A percentile compares a stretch with the other conserved stretches of the same genome.
Evolutionary conservation across 1,140 invertebrate species (phyloP).

Genomic region (Wiebesia pumilae): DNA sequence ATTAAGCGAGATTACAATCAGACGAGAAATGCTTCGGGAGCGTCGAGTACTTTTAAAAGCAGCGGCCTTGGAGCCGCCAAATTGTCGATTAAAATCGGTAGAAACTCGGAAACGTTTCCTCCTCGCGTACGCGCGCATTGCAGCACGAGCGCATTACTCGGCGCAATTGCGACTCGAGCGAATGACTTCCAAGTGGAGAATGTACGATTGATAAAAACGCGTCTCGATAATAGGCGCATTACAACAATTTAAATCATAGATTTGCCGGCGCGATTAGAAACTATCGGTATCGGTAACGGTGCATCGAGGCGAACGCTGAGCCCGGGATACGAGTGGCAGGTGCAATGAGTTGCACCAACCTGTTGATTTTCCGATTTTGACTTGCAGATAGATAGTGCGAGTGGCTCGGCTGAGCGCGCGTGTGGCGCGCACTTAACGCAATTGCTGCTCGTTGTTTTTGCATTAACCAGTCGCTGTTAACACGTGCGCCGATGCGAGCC

Average conservation of each 20-base stretch:
- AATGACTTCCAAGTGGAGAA: not conserved
- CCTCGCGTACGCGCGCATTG: no score
- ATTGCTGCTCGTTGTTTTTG: not conserved
- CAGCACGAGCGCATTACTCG: no score
- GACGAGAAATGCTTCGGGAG: no score
- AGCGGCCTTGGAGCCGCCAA: no score
- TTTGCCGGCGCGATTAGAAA: not conserved
- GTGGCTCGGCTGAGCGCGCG: not conserved
- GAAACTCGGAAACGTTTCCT: no score
- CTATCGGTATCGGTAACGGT: not conserved
- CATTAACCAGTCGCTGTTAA: not conserved
- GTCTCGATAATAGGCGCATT: not conserved
- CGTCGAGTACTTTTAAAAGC: no score
- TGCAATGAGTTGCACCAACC: not conserved
- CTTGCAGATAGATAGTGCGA: constrained; percentile 6
- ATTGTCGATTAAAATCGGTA: no score
- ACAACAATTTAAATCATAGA: not conserved
- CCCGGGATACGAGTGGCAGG: not conserved
- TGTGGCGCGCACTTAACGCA: not conserved
- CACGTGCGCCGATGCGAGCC: no score
- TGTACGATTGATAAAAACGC: not conserved
- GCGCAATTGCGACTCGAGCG: no score
- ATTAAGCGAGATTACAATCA: no score
- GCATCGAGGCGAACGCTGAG: not conserved
- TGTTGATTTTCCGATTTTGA: not conserved